Evolutionary conservation across 92 coral and sea anemone genomes (phyloP), one percentile per base, ranked within the genome.

Genomic region (Parazoanthus darwini): DNA sequence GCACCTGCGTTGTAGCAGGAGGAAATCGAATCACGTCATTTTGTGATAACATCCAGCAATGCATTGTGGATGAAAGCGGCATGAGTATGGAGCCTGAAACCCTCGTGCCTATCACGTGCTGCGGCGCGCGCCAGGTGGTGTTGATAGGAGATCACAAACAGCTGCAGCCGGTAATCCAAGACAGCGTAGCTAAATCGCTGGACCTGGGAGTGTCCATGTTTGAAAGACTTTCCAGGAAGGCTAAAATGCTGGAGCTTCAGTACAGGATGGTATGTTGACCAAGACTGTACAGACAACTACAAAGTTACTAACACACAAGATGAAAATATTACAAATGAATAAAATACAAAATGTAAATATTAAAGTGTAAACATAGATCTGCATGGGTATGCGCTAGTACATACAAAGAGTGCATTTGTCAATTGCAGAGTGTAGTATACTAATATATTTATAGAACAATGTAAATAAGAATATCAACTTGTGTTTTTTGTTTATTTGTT

Each of bases 61-160:
- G 98, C 77, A 94, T 96, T 77, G 94, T 96, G 85, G 98, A 96
- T 88, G 98, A 94, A 83, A 91, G 96, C 79, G 98, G 98, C 37
- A 96, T 96, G 98, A 90, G 98, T 85, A 83, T 94, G 93, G 98
- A 96, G 82, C 93, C 94, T 74, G 98, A 96, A 85, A 88, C 95
- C 1, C 93, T 96, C 56, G 93, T 95, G 63, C 98, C 98, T 1
- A 90, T 96, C 93, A 56, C 95, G 94, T 92, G 91, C 74, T 94
- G 98, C 6, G 59, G 85, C 43, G 98, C 96, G 8, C 38, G 79
- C 18, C 98, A 94, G 77, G 85, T 94, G 23, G 98, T 96, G n/a
- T 91, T 96, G 68, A 93, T 96, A 86, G 98, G 98, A 29, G 98
- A 96, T 70, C 98, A 96, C 88, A 96, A 94, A 59, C 98, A 96